These are phyloP conservation scores for Adelognathus sp. DNA, from an alignment of 2,888 invertebrate species.

Conservation along the genomic window DNA sequence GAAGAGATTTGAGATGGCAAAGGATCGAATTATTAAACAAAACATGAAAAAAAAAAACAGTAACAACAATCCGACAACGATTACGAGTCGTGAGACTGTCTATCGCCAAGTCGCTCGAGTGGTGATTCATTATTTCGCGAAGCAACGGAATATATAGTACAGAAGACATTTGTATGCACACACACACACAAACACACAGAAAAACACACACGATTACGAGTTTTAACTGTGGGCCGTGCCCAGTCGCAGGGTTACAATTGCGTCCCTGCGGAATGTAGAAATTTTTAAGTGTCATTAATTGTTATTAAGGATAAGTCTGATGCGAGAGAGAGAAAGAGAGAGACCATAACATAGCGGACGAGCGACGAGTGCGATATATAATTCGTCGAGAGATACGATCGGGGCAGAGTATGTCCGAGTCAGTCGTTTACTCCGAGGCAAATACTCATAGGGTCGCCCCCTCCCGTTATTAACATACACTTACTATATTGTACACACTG, in stretches of 20 bases:
- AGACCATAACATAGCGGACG: slow-evolving; percentile 59
- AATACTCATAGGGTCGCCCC: slow-evolving; percentile 72
- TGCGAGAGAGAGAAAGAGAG: too few species aligned
- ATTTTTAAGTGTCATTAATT: slow-evolving; percentile 79
- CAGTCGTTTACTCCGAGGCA: slow-evolving; percentile 65
- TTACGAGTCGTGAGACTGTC: slow-evolving; percentile 62
- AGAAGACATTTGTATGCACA: slow-evolving; percentile 33
- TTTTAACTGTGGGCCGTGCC: slow-evolving; percentile 73
- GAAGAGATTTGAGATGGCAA: slow-evolving; percentile 70
- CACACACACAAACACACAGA: background rate
- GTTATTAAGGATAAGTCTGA: slow-evolving; percentile 77
- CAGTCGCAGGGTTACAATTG: slow-evolving; percentile 68
- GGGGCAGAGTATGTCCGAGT: slow-evolving; percentile 58
- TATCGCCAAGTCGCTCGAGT: slow-evolving; percentile 63
- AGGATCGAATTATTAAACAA: slow-evolving; percentile 69
- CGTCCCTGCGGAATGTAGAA: slow-evolving; percentile 76
- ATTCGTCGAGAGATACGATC: slow-evolving; percentile 50
- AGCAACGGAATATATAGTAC: slow-evolving; percentile 54
- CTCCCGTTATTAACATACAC: slow-evolving; percentile 67
- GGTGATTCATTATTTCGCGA: slow-evolving; percentile 60
- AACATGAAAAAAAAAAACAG: slow-evolving; percentile 50
- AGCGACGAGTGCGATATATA: slow-evolving; percentile 55
- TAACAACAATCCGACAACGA: slow-evolving; percentile 53
- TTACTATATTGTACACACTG: slow-evolving; percentile 73
- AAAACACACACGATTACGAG: slow-evolving; percentile 22